Evolutionary conservation across 2,797 vertebrate genomes (phyloP), one percentile per base, ranked within the genome.

Genomic region (Fistularia commersonii): DNA sequence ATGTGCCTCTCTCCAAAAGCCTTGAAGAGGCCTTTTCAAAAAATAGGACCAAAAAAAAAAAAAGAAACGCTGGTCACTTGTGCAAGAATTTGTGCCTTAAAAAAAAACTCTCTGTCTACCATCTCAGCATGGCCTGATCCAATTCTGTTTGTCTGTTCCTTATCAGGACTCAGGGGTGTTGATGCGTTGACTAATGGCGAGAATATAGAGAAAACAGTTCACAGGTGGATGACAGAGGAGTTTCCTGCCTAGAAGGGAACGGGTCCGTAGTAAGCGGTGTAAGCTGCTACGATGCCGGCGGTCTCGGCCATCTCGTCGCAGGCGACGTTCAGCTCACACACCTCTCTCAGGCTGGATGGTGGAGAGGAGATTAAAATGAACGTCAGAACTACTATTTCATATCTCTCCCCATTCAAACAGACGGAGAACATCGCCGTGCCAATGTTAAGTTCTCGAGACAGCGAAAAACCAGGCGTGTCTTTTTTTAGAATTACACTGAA

Each of bases 301-400:
- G 90, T 90, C 3, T 94, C 91, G 0, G 94, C 89, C 82, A 94
- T 90, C 51, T 92, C 85, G 4, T 93, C 91, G 45, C 94, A 96
- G 51, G 83, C 91, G 0, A 74, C 11, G 6, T 92, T 90, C 60
- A 81, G 56, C 57, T 95, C 93, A 48, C 94, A 95, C 33, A 89
- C 91, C 64, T 96, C 94, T 0, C 69, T 86, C 77, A 92, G 76
- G 42, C 91, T 92, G 72, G 32, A 46, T 12, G 47, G 41, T 53
- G 8, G 61, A 23, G 50, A 0, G 3, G 11, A 67, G 39, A 11
- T 51, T 3, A 51, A 23, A 5, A 6, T 10, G n/a, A 7, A n/a
- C n/a, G n/a, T n/a, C n/a, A n/a, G n/a, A n/a, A 23, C 23, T 23
- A 23, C 23, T 23, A 23, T 23, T 4, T 23, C 23, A 23, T 23